These are phyloP conservation scores for Diplogasteroides magnus DNA, from an alignment of 1,140 invertebrate genomes.

Conservation along the genomic window DNA sequence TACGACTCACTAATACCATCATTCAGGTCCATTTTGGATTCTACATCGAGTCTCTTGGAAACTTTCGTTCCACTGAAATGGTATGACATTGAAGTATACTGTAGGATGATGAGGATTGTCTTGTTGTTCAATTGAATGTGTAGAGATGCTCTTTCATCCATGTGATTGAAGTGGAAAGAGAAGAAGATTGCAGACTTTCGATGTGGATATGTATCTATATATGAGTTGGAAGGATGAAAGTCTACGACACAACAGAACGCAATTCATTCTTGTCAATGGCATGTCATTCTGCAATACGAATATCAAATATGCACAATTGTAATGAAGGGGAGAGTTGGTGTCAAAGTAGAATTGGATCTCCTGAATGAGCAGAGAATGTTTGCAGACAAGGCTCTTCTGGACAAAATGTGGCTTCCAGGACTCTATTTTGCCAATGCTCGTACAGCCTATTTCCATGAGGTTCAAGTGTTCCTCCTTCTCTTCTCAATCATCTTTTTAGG, in stretches of 20 bases:
- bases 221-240: constrained; percentile 34
- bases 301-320: no score
- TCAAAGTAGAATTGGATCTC: neutral
- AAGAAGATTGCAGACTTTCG: constrained; percentile 25
- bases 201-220: constrained; percentile 36
- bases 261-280: constrained; percentile 29
- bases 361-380: constrained; percentile 4
- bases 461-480: constrained; percentile 54
- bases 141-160: neutral
- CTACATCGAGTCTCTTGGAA: constrained; percentile 35
- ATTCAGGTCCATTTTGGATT: constrained; percentile 33
- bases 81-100: constrained; percentile 18
- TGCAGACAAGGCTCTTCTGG: constrained; percentile 24
- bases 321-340: neutral
- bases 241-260: constrained; percentile 26
- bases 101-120: no score
- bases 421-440: constrained; percentile 92
- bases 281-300: no score
- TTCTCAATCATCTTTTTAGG: constrained; percentile 6
- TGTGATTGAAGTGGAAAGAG: neutral
- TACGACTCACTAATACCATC: no score
- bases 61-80: constrained; percentile 36
- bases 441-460: constrained; percentile 90
- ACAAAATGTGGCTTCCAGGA: constrained; percentile 75
- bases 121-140: no score